Evolutionary conservation across 2,797 vertebrate genomes (phyloP).

Genomic region (Glossophaga mutica): DNA sequence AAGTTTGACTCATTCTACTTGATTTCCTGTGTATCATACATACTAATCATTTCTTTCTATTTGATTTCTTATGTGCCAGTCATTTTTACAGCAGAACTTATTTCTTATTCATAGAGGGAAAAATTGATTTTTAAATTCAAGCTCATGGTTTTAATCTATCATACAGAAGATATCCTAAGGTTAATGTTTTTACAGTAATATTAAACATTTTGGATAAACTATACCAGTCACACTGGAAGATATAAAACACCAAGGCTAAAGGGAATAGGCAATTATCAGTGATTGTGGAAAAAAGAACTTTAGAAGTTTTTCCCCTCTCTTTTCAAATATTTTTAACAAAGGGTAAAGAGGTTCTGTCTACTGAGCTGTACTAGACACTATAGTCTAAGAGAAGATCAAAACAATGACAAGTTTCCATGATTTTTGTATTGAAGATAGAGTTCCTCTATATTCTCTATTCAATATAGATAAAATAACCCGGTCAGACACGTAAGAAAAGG

Average conservation of each 20-base stretch:
- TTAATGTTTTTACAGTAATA: constrained; percentile 16
- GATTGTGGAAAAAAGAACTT: neutral
- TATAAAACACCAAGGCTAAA: neutral
- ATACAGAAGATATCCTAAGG: neutral
- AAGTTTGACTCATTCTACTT: neutral
- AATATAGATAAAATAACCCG: neutral
- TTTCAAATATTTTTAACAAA: constrained; percentile 15
- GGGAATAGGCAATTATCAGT: neutral
- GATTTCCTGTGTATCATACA: neutral
- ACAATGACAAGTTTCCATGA: neutral
- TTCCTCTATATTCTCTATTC: constrained; percentile 2
- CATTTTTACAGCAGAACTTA: constrained; percentile 26
- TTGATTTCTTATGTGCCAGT: neutral
- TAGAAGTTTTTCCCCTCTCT: neutral
- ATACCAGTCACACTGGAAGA: neutral
- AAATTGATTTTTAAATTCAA: constrained; percentile 22
- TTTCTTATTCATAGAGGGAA: constrained; percentile 2
- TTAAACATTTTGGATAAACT: neutral
- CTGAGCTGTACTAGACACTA: neutral
- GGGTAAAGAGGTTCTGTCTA: neutral
- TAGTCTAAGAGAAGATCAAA: constrained; percentile 6
- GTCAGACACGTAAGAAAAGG: neutral
- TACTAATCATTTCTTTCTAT: neutral
- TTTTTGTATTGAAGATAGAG: neutral
- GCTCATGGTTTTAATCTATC: neutral